Evolutionary conservation across 2,888 invertebrate species (phyloP).

Genomic region (Cephus pulcher): DNA sequence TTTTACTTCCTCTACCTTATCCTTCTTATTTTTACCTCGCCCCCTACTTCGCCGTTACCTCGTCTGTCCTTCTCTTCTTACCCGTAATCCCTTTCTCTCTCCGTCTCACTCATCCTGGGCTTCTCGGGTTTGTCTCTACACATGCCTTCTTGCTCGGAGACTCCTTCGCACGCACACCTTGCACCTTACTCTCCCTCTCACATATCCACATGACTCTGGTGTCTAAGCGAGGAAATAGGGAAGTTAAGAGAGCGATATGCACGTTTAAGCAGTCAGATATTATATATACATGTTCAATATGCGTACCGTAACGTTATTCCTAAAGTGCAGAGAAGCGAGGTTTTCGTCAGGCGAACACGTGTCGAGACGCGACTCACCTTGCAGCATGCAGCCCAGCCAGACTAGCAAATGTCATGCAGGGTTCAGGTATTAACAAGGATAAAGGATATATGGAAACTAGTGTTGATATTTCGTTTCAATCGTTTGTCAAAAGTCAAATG

Average conservation of each 20-base stretch:
- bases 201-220: not conserved
- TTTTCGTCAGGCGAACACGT: not conserved
- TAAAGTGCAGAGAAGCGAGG: not conserved
- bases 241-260: not conserved
- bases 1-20: conserved; percentile 5
- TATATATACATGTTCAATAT: not conserved
- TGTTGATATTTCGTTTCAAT: not conserved
- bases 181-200: not conserved
- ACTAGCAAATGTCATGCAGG: not conserved
- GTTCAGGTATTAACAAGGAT: not conserved
- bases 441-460: not conserved
- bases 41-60: conserved; percentile 16
- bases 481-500: not conserved
- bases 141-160: not conserved
- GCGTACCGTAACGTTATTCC: not conserved
- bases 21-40: not conserved
- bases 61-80: conserved; percentile 10
- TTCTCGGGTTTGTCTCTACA: not conserved
- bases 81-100: not conserved
- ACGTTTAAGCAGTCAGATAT: not conserved
- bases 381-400: not conserved
- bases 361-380: not conserved
- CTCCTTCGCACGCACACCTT: not conserved
- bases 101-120: not conserved
- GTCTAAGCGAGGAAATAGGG: not conserved